Evolutionary conservation across 2,888 invertebrate species (phyloP).

Genomic region (Spodoptera littoralis): DNA sequence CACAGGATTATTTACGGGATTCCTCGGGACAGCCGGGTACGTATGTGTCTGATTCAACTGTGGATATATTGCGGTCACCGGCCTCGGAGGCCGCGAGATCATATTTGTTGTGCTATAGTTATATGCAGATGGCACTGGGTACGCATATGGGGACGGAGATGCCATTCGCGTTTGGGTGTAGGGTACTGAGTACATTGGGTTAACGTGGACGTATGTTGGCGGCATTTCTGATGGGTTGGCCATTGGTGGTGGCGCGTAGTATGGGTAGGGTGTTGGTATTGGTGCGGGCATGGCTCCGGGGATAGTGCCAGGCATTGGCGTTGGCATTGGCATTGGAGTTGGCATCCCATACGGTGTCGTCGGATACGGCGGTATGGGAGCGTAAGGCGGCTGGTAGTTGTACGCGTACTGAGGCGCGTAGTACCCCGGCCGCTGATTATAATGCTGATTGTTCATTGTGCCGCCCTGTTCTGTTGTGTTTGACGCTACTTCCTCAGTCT

Average conservation of each 20-base stretch:
- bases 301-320: slow-evolving; percentile 38
- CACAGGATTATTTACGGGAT: slow-evolving; percentile 19
- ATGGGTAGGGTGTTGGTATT: slow-evolving; percentile 66
- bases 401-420: slow-evolving; percentile 73
- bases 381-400: slow-evolving; percentile 73
- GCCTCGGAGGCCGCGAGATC: slow-evolving; percentile 78
- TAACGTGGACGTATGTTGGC: slow-evolving; percentile 64
- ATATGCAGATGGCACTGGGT: slow-evolving; percentile 69
- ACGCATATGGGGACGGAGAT: slow-evolving; percentile 73
- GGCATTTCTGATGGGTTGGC: slow-evolving; percentile 61
- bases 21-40: slow-evolving; percentile 67
- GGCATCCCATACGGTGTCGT: slow-evolving; percentile 79
- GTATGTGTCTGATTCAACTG: slow-evolving; percentile 73
- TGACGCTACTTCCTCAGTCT: slow-evolving; percentile 79
- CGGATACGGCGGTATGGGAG: slow-evolving; percentile 75
- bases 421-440: slow-evolving; percentile 78
- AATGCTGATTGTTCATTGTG: slow-evolving; percentile 80
- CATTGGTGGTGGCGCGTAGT: slow-evolving; percentile 69
- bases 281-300: slow-evolving; percentile 70
- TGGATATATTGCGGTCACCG: slow-evolving; percentile 71
- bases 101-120: slow-evolving; percentile 83
- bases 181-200: slow-evolving; percentile 72
- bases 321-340: slow-evolving; percentile 65
- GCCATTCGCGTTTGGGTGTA: slow-evolving; percentile 83
- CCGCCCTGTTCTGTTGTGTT: slow-evolving; percentile 68